Percentiles rank a stretch among this genome's conserved stretches.
Evolutionary conservation across 2,797 vertebrate genomes (phyloP).

Genomic region (Capromys pilorides): DNA sequence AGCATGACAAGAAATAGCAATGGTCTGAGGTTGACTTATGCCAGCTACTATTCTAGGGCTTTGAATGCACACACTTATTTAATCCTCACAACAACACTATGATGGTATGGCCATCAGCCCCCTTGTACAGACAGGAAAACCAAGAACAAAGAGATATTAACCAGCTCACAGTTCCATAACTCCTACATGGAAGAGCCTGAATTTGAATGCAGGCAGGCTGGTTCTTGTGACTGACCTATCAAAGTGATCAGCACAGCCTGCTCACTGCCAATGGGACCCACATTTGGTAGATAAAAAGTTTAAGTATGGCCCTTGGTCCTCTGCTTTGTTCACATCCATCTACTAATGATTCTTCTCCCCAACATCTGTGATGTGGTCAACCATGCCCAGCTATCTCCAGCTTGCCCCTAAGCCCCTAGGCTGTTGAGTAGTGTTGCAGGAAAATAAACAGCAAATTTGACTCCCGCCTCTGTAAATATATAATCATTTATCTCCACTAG

Average conservation of each 20-base stretch:
- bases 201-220: neutral
- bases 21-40: neutral
- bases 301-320: neutral
- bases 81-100: neutral
- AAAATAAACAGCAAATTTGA: neutral
- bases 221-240: neutral
- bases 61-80: neutral
- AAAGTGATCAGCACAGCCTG: neutral
- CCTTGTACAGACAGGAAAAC: neutral
- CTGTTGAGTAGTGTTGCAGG: neutral
- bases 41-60: neutral
- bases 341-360: neutral
- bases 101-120: too few relatives aligned
- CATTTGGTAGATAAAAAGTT: neutral
- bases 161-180: neutral
- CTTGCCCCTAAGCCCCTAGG: neutral
- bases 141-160: neutral
- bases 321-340: neutral
- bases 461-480: fast-evolving
- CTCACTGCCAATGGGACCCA: neutral
- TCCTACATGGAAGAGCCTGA: neutral
- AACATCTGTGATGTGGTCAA: neutral
- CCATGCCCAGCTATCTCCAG: neutral
- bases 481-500: neutral
- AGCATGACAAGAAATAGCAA: neutral